These are phyloP conservation scores for Epinotia bilunana DNA, from an alignment of 2,888 invertebrate genomes.

Conservation along the genomic window DNA sequence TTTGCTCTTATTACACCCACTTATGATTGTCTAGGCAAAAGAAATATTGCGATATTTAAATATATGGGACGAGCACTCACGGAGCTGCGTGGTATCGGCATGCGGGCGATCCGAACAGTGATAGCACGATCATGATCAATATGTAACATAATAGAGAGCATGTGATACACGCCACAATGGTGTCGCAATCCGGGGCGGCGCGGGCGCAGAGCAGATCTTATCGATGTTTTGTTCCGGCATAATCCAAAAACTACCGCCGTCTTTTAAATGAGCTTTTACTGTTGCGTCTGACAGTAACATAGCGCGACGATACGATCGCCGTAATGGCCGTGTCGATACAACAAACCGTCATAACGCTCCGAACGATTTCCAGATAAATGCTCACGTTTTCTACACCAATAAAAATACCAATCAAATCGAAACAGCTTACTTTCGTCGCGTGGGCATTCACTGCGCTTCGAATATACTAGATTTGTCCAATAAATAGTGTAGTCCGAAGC, in stretches of 20 bases:
- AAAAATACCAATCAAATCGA: conserved; percentile 49
- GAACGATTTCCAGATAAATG: conserved; percentile 44
- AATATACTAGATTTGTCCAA: conserved; percentile 51
- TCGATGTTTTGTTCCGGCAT: conserved; percentile 44
- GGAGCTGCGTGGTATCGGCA: conserved; percentile 24
- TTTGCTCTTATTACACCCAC: conserved; percentile 46
- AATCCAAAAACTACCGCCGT: conserved; percentile 45
- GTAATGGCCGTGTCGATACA: conserved; percentile 45
- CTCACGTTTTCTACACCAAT: conserved; percentile 45
- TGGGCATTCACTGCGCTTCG: conserved; percentile 49
- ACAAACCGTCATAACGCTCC: conserved; percentile 44
- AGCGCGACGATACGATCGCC: conserved; percentile 43
- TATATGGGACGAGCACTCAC: conserved; percentile 33
- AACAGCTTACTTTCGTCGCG: conserved; percentile 49
- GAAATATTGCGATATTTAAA: conserved; percentile 39
- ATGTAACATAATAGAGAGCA: conserved; percentile 37
- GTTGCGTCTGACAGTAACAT: conserved; percentile 43
- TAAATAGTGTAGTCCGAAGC: conserved; percentile 49
- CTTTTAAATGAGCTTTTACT: conserved; percentile 46
- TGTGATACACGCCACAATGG: conserved; percentile 35
- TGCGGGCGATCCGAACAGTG: conserved; percentile 16
- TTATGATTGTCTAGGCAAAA: conserved; percentile 44
- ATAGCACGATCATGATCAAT: conserved; percentile 21
- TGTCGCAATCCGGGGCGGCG: conserved; percentile 36
- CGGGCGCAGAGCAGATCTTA: conserved; percentile 31